A percentile compares a stretch with the other conserved stretches of the same genome.
phyloP scores from a whole-genome alignment of 23 tunicate species.

The Pegea sp. region DNA sequence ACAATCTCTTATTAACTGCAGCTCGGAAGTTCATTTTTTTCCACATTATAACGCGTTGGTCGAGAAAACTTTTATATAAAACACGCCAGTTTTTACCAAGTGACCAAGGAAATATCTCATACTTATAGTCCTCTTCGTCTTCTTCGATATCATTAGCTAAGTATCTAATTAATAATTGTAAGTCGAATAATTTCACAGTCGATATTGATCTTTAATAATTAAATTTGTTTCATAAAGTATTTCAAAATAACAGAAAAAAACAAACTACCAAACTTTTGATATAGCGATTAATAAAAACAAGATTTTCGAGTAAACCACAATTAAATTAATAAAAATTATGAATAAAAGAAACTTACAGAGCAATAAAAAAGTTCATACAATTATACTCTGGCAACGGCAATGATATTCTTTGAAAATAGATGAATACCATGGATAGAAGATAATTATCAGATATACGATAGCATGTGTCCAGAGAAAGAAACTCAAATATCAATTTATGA shows the following conservation, averaged over 20 bases:
- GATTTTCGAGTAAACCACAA: too few species aligned
- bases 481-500: slow-evolving; percentile 47
- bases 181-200: too few species aligned
- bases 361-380: slow-evolving; percentile 45
- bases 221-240: too few species aligned
- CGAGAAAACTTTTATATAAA: slow-evolving; percentile 28
- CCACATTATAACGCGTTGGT: slow-evolving; percentile 37
- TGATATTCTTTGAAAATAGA: slow-evolving; percentile 63
- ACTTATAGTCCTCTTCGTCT: slow-evolving; percentile 84
- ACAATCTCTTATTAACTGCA: slow-evolving; percentile 71
- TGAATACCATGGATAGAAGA: slow-evolving; percentile 63
- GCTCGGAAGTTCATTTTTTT: slow-evolving; percentile 60
- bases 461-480: slow-evolving; percentile 42
- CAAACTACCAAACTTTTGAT: too few species aligned
- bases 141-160: slow-evolving; percentile 93
- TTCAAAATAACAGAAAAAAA: too few species aligned
- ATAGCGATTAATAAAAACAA: too few species aligned
- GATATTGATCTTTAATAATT: too few species aligned
- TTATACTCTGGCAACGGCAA: slow-evolving; percentile 29
- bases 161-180: slow-evolving; percentile 24
- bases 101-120: slow-evolving; percentile 95
- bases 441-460: slow-evolving; percentile 65
- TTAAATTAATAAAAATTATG: too few species aligned
- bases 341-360: slow-evolving; percentile 94
- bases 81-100: slow-evolving; percentile 64